Conservation (phyloP, 2,888 invertebrate genomes). For the Pachliopta kotzebuea region DNA sequence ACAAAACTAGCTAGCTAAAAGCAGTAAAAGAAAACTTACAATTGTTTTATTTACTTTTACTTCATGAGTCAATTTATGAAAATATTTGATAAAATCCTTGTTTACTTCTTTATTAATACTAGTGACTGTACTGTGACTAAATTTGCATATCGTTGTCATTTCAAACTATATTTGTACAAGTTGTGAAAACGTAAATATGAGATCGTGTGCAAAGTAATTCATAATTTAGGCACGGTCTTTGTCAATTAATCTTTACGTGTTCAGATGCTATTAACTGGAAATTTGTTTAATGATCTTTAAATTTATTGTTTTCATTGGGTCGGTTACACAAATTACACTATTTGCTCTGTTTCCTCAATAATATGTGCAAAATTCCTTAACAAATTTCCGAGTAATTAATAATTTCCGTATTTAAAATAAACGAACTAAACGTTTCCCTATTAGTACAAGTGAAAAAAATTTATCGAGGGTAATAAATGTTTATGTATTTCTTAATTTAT, state of each 20-base stretch:
- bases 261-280: constrained; percentile 17
- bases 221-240: constrained; percentile 16
- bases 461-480: too few relatives aligned
- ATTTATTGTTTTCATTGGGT: constrained; percentile 16
- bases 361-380: constrained; percentile 17
- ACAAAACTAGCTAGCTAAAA: too few relatives aligned
- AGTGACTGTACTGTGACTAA: not conserved
- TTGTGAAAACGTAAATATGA: constrained; percentile 12
- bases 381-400: constrained; percentile 18
- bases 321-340: not conserved
- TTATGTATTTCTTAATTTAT: too few relatives aligned
- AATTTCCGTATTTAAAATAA: constrained; percentile 9
- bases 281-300: constrained; percentile 25
- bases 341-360: constrained; percentile 22
- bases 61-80: too few relatives aligned
- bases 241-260: constrained; percentile 25
- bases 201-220: constrained; percentile 22
- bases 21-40: too few relatives aligned
- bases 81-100: too few relatives aligned
- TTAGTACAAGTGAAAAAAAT: too few relatives aligned
- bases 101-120: too few relatives aligned
- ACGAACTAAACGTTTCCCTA: not conserved
- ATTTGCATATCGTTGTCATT: constrained; percentile 13
- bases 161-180: constrained; percentile 23
- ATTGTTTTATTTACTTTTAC: too few relatives aligned